Base-by-base conservation (phyloP, 2,113 vertebrate genomes). In the Paradisaea rubra region DNA sequence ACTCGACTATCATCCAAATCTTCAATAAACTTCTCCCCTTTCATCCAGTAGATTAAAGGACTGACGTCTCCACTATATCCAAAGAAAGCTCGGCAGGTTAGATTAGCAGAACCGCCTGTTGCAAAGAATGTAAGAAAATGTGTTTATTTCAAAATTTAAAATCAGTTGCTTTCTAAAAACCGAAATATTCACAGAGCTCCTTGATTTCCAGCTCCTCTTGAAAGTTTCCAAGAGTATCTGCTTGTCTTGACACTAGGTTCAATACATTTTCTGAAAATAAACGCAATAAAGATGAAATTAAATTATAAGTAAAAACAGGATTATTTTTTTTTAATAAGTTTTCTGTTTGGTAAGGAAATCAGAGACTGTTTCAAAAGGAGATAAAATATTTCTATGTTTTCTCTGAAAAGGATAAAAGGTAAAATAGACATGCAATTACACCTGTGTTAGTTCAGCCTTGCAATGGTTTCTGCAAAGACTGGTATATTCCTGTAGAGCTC, bases 1-100 rank as follows among this genome's bases (percentile, higher is more conserved):
- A 99, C 98, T 93, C 98, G 97, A 95, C 98, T 99, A 95, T 99
- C 99, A 96, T 99, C 99, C 98, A 99, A 98, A 97, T 99, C 99
- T 97, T 99, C 99, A 87, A 99, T 99, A 97, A 99, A 99, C 95
- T 99, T 99, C 93, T 99, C 99, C 57, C 99, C 99, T 98, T 99
- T 99, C 99, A 99, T 99, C 99, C 99, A 99, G 97, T 99, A 99
- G 97, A 99, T 98, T 96, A 99, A 98, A 33, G 99, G 99, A 94
- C 99, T 99, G 95, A 98, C 99, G n/a, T 99, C 99, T 56, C 99
- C 99, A 65, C 99, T 99, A 95, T 99, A 99, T 65, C 99, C 99
- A 89, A 99, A 99, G 97, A 99, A 99, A 49, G 99, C 99, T 97
- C 98, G 97, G 97, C 99, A 99, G 45, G 99, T 99, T 95, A 99